A percentile compares a stretch with the other conserved stretches of the same genome.
These are phyloP conservation scores for Apogon talboti DNA, from an alignment of 2,797 vertebrate genomes.

Conservation along the genomic window DNA sequence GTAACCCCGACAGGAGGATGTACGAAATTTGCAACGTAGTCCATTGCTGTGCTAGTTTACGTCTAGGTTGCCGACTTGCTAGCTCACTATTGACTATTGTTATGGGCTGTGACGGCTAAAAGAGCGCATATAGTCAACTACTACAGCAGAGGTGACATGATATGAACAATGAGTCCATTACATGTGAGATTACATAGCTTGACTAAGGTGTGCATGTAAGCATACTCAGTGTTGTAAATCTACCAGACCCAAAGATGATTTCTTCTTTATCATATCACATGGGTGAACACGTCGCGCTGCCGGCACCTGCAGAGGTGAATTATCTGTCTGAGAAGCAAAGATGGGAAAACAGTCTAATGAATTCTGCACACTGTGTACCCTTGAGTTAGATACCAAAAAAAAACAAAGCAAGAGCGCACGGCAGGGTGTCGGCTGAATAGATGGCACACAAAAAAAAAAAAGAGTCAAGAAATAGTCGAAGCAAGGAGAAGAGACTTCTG, in stretches of 20 bases:
- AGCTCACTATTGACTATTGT: too few species aligned
- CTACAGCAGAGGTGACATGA: too few species aligned
- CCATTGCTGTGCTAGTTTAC: too few species aligned
- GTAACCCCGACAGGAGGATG: too few species aligned
- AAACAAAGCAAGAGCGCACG: slow-evolving; percentile 58
- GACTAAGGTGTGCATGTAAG: too few species aligned
- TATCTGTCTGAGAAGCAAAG: slow-evolving; percentile 43
- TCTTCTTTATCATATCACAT: slow-evolving; percentile 27
- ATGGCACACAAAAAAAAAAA: slow-evolving; percentile 45
- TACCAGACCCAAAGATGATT: slow-evolving; percentile 34
- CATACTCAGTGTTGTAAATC: neutral
- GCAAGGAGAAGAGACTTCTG: slow-evolving; percentile 43
- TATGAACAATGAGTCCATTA: too few species aligned
- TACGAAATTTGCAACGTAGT: too few species aligned
- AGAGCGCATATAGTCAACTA: too few species aligned
- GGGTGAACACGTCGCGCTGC: slow-evolving; percentile 24
- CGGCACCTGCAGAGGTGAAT: slow-evolving; percentile 47
- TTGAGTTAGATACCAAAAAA: slow-evolving; percentile 57
- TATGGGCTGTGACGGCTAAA: too few species aligned
- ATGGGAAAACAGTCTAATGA: slow-evolving; percentile 39
- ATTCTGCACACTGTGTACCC: slow-evolving; percentile 40
- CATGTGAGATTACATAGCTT: too few species aligned
- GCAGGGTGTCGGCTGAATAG: slow-evolving; percentile 61
- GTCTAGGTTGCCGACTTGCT: too few species aligned
- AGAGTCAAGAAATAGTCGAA: slow-evolving; percentile 34